These are phyloP conservation scores for Bombus huntii DNA, from an alignment of 1,140 invertebrate genomes.

Conservation along the genomic window DNA sequence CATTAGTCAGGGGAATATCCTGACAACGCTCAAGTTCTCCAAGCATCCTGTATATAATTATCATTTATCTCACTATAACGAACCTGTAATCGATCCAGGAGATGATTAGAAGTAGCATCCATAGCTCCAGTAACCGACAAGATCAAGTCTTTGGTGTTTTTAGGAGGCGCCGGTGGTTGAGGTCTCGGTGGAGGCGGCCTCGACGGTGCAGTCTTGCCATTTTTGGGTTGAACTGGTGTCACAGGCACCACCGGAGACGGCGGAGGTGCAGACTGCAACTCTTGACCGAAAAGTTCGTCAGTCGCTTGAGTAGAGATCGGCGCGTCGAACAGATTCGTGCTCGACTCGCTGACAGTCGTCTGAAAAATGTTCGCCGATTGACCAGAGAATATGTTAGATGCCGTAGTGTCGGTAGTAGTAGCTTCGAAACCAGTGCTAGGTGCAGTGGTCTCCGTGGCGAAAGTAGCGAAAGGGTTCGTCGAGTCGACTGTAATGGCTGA, in stretches of 20 bases:
- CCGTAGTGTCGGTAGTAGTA: conserved; percentile 56
- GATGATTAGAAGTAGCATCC: conserved; percentile 92
- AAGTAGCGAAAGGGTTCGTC: conserved; percentile 85
- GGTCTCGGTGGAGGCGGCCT: conserved; percentile 75
- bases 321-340: conserved; percentile 39
- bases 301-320: neutral
- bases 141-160: conserved; percentile 93
- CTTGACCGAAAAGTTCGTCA: conserved; percentile 1
- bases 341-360: conserved; percentile 13
- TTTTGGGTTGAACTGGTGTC: conserved; percentile 65
- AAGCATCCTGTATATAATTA: neutral
- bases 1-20: no score
- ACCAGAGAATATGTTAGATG: conserved; percentile 60
- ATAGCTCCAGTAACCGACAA: conserved; percentile 93
- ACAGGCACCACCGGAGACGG: conserved; percentile 70
- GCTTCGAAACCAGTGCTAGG: conserved; percentile 42
- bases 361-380: conserved; percentile 57
- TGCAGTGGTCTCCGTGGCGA: conserved; percentile 73
- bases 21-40: no score
- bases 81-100: conserved; percentile 88
- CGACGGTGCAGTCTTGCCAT: conserved; percentile 69
- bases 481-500: conserved; percentile 73
- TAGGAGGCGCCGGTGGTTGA: conserved; percentile 81
- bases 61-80: neutral
- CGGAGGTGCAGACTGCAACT: neutral